phyloP scores from a whole-genome alignment of 2,888 invertebrate species.

The Eurytoma californica region DNA sequence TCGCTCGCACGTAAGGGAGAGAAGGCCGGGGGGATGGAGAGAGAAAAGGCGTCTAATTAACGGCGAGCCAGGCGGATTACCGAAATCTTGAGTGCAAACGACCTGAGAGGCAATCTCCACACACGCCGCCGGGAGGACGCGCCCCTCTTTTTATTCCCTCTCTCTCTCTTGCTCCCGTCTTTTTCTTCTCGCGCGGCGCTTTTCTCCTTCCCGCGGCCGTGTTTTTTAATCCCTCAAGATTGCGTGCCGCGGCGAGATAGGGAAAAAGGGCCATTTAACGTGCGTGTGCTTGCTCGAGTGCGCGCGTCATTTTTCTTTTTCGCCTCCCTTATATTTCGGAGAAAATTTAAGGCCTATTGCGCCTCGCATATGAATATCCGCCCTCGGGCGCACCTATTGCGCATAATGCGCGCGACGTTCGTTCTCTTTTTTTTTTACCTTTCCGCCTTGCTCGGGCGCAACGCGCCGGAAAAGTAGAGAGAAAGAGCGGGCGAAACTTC shows the following conservation, averaged over 20 bases:
- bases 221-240: slow-evolving; percentile 71
- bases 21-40: not conserved
- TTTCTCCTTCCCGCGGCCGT: slow-evolving; percentile 55
- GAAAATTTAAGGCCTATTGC: slow-evolving; percentile 39
- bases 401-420: not conserved
- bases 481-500: slow-evolving; percentile 12
- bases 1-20: slow-evolving; percentile 14
- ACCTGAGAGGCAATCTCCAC: slow-evolving; percentile 64
- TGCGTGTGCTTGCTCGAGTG: slow-evolving; percentile 53
- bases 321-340: slow-evolving; percentile 35
- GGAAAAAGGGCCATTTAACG: slow-evolving; percentile 54
- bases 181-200: slow-evolving; percentile 11
- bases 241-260: slow-evolving; percentile 53
- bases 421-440: slow-evolving; percentile 21
- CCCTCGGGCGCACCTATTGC: not conserved
- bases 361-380: slow-evolving; percentile 6
- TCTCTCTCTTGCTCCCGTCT: slow-evolving; percentile 33
- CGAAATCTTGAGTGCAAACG: slow-evolving; percentile 65
- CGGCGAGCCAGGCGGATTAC: slow-evolving; percentile 59
- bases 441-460: not conserved
- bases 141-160: slow-evolving; percentile 47
- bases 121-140: slow-evolving; percentile 56
- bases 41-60: slow-evolving; percentile 62
- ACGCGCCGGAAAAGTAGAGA: not conserved
- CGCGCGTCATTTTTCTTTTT: slow-evolving; percentile 53